A percentile compares a stretch with the other conserved stretches of the same genome.
Conservation (phyloP, 2,797 vertebrate genomes). For the Chromis chromis region DNA sequence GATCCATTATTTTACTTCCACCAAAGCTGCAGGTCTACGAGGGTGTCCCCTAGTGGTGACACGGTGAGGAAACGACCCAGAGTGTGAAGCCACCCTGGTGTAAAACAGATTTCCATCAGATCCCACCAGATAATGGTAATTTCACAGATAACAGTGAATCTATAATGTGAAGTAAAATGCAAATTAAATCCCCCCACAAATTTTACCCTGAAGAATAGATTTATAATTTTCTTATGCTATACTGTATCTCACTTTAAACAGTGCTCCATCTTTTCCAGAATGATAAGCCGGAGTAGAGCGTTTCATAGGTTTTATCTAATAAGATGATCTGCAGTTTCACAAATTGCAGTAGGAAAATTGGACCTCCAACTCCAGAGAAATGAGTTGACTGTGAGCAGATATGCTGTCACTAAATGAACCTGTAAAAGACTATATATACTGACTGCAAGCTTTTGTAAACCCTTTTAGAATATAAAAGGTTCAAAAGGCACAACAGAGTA, state of each 20-base stretch:
- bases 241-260: constrained; percentile 77
- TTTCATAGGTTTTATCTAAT: constrained; percentile 75
- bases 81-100: constrained; percentile 73
- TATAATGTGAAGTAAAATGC: constrained; percentile 79
- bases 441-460: not conserved
- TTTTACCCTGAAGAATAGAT: constrained; percentile 81
- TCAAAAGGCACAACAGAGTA: constrained; percentile 14
- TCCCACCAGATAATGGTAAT: constrained; percentile 79
- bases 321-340: constrained; percentile 71
- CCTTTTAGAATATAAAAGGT: constrained; percentile 26
- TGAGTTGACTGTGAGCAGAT: constrained; percentile 27
- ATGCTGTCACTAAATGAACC: constrained; percentile 24
- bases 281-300: constrained; percentile 67
- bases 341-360: constrained; percentile 58
- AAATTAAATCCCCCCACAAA: constrained; percentile 79
- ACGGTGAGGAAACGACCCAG: constrained; percentile 38
- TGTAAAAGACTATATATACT: constrained; percentile 3
- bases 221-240: constrained; percentile 75
- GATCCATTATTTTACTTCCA: constrained; percentile 37
- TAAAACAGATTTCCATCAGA: constrained; percentile 80
- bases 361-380: constrained; percentile 65
- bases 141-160: constrained; percentile 82
- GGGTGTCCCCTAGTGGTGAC: constrained; percentile 82
- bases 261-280: constrained; percentile 72
- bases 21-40: constrained; percentile 60